Conservation (phyloP, 2,113 vertebrate species). For the Pteropus alecto region DNA sequence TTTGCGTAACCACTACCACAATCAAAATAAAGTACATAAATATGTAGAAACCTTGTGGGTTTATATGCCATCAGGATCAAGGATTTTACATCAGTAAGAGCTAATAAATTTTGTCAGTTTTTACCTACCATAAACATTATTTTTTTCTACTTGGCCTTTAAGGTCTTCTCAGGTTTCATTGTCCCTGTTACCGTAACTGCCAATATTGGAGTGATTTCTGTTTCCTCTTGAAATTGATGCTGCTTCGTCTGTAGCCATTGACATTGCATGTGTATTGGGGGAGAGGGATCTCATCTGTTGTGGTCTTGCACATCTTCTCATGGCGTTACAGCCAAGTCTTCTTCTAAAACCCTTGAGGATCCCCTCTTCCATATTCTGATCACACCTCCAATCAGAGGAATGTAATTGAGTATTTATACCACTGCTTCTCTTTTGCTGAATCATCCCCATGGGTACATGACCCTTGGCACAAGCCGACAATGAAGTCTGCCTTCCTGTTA, state of each 20-base stretch:
- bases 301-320: neutral
- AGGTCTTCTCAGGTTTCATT: neutral
- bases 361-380: neutral
- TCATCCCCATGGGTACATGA: neutral
- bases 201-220: neutral
- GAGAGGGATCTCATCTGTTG: neutral
- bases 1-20: neutral
- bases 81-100: neutral
- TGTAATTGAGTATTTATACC: neutral
- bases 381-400: neutral
- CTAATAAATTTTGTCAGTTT: neutral
- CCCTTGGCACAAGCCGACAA: fast-evolving
- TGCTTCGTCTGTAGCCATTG: neutral
- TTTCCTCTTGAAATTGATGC: neutral
- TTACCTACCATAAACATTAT: neutral
- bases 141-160: neutral
- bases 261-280: neutral
- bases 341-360: neutral
- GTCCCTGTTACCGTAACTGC: neutral
- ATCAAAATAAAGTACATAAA: neutral
- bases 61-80: neutral
- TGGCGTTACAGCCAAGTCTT: neutral
- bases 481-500: neutral
- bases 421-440: neutral
- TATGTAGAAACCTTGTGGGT: neutral